Percentiles rank a stretch among this genome's conserved stretches.
Evolutionary conservation across 2,797 vertebrate species (phyloP).

Genomic region (Anomalospiza imberbis): DNA sequence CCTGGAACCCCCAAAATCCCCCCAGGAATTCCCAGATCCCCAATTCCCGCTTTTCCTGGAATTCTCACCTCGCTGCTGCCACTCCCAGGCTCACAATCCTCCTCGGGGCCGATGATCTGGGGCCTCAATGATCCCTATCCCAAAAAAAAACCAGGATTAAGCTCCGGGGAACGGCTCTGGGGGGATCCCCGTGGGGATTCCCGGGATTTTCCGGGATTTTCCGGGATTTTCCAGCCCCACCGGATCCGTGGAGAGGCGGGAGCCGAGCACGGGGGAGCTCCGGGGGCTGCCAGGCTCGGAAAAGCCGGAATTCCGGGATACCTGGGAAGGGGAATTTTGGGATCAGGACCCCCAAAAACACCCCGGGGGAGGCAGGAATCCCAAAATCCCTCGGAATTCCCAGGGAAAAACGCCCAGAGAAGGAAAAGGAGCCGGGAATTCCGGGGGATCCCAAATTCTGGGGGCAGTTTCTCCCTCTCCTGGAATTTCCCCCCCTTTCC

Average conservation of each 20-base stretch:
- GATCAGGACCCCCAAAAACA: neutral
- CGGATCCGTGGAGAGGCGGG: neutral
- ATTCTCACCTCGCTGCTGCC: neutral
- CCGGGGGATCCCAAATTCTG: neutral
- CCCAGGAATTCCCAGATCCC: neutral
- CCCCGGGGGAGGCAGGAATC: too few species aligned
- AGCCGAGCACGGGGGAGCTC: neutral
- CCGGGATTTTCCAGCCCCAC: neutral
- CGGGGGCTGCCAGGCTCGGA: neutral
- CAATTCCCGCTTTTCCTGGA: neutral
- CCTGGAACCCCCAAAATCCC: neutral
- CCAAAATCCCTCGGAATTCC: too few species aligned
- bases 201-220: neutral
- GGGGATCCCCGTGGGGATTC: neutral
- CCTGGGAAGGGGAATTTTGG: neutral
- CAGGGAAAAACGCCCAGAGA: too few species aligned
- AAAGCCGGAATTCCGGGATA: neutral
- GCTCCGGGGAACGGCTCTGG: neutral
- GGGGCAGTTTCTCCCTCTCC: neutral
- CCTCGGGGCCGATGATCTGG: neutral
- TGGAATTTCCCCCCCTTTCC: neutral
- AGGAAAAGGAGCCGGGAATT: too few species aligned
- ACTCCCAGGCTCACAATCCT: neutral
- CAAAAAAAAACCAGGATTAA: neutral
- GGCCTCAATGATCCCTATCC: neutral